Evolutionary conservation across 2,888 invertebrate genomes (phyloP).

Genomic region (Chrysolina haemoptera): DNA sequence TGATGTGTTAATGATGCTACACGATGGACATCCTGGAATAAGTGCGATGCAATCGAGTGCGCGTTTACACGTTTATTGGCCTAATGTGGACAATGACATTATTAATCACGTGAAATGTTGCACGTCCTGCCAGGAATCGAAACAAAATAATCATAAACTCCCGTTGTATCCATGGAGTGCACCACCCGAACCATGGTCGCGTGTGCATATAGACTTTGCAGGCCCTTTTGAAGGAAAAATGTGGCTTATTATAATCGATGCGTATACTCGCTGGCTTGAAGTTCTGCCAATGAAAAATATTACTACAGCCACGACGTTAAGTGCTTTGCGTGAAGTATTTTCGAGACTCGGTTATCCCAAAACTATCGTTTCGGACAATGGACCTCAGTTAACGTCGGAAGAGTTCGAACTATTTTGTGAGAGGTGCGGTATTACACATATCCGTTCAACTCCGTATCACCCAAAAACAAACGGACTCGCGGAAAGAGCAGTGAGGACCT

Average conservation of each 20-base stretch:
- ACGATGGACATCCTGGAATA: slow-evolving; percentile 48
- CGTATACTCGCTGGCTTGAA: slow-evolving; percentile 25
- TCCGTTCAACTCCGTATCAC: slow-evolving; percentile 41
- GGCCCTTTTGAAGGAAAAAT: too few species aligned
- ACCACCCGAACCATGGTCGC: slow-evolving; percentile 46
- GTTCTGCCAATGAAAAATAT: slow-evolving; percentile 39
- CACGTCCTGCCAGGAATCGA: slow-evolving; percentile 39
- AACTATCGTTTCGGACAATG: not conserved
- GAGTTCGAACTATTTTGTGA: slow-evolving; percentile 48
- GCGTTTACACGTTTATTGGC: slow-evolving; percentile 51
- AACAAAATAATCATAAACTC: slow-evolving; percentile 31
- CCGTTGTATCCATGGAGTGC: slow-evolving; percentile 45
- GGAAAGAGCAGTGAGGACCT: slow-evolving; percentile 42
- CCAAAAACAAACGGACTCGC: slow-evolving; percentile 47
- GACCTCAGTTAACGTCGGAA: slow-evolving; percentile 46
- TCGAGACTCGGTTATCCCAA: not conserved
- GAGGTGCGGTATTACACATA: slow-evolving; percentile 39
- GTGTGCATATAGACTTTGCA: slow-evolving; percentile 31
- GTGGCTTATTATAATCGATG: slow-evolving; percentile 45
- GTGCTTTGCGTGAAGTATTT: slow-evolving; percentile 30
- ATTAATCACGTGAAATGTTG: slow-evolving; percentile 26
- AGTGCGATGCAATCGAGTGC: slow-evolving; percentile 50
- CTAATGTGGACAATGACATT: slow-evolving; percentile 1
- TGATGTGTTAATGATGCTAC: slow-evolving; percentile 35
- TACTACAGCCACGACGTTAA: slow-evolving; percentile 47